Base-by-base conservation (phyloP, 2,888 invertebrate genomes). In the Plebejus argus region DNA sequence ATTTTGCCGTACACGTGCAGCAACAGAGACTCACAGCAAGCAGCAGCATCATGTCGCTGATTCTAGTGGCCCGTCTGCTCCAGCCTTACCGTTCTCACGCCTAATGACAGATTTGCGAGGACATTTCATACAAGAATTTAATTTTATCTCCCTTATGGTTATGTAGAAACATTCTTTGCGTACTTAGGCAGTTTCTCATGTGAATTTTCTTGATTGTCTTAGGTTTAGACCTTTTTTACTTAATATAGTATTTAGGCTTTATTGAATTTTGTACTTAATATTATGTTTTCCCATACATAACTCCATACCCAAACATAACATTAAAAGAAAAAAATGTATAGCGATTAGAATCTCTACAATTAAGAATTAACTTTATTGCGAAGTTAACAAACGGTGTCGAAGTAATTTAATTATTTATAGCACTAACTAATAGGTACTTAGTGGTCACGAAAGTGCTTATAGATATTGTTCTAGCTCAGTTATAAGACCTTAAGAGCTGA, bases 111-210 rank as follows among this genome's bases (percentile, higher is more conserved):
- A 66, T 66, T 66, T 33, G 66, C 66, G 28, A 66, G 66, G 66
- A 66, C 66, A 66, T 66, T 66, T 66, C 66, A 66, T 66, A 66
- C 10, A 28, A 66, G 28, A 66, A 66, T 66, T 66, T 66, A 33
- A 33, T 66, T 33, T 66, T 66, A 28, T 66, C 28, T 66, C 66
- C 66, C 66, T 28, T 66, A 66, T 15, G 66, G 66, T 66, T 66
- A 66, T 66, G 66, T 66, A 66, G 66, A 15, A 28, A 66, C 66
- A 28, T 66, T 33, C 66, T 66, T 66, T 28, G 66, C 66, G 66
- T 18, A 66, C 28, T 66, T 15, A 5, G 28, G 7, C 28, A 66
- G 28, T 66, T 66, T 66, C 66, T 66, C 66, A 33, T 66, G 66
- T 66, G 66, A 66, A 33, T 66, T 45, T 66, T 66, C 5, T 66